Base-by-base conservation (phyloP, 2,113 vertebrate species). In the Actenoides lindsayi region DNA sequence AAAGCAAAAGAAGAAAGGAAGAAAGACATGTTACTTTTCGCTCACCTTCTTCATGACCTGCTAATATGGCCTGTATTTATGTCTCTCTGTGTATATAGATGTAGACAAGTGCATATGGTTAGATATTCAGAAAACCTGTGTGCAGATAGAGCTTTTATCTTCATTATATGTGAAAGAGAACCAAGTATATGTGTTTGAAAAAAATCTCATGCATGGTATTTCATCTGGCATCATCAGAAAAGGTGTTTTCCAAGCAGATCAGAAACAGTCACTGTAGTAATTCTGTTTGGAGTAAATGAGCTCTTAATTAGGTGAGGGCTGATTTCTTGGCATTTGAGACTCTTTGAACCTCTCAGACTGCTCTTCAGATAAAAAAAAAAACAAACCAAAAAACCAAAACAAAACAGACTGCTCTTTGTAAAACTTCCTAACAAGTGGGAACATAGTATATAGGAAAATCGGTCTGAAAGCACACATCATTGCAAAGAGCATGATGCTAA, bases 291-390 rank as follows among this genome's bases (percentile, higher is more conserved):
- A 95, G 92, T 84, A 92, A 96, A 93, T 1, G 60, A 89, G 92
- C 86, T 95, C 74, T 94, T 96, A 96, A 97, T 96, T 97, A 96
- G 62, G 83, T 92, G 92, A 96, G 73, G 80, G 62, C 33, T 95
- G 89, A 94, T 93, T 93, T 96, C 62, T 89, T 95, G 80, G 77
- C 7, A 0, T 96, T 37, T 73, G 69, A 94, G 73, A 51, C 69
- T 92, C 88, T 96, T 79, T 92, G 95, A 97, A 90, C 79, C 76
- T 90, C 86, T 95, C 92, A 90, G 60, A 60, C 51, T 87, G 59
- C 73, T 93, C 83, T 94, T 93, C 93, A 91, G 9, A 33, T 70
- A 16, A 39, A 73, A 78, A 77, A 8, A 2, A n/a, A 62, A 46
- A 20, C 42, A 44, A 44, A 42, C 42, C 42, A 44, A 10, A 3